Conservation (phyloP, 2,113 vertebrate genomes). For the Phalacrocorax carbo region DNA sequence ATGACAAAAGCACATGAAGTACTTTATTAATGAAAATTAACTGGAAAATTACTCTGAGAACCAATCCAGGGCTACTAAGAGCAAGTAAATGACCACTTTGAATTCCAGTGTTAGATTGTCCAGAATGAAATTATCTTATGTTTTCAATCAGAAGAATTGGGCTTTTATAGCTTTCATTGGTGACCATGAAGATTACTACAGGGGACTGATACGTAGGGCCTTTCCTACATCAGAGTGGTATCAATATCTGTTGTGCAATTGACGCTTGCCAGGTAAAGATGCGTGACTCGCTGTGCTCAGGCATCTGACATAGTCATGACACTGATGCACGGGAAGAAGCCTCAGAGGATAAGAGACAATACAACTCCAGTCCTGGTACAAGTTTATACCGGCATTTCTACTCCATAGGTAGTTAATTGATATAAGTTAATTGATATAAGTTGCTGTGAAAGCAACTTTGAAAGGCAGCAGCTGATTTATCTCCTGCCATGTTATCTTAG, state of each 20-base stretch:
- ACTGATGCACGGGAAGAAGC: background rate
- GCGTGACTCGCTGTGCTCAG: background rate
- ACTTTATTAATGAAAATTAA: conserved; percentile 30
- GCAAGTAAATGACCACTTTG: background rate
- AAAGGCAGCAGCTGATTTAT: background rate
- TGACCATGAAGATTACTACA: background rate
- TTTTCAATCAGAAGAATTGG: rapidly evolving
- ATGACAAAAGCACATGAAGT: conserved; percentile 8
- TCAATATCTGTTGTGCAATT: background rate
- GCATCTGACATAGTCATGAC: background rate
- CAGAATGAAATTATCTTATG: background rate
- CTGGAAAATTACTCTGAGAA: background rate
- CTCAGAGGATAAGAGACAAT: background rate
- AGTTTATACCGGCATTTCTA: background rate
- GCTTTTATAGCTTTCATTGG: background rate
- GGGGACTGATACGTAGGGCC: background rate
- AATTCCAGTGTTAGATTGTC: background rate
- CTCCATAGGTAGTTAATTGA: background rate
- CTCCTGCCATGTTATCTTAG: background rate
- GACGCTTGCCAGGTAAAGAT: background rate
- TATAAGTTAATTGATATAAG: background rate
- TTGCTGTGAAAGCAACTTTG: background rate
- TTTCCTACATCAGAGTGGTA: background rate
- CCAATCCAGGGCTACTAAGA: background rate
- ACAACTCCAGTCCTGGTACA: background rate